A percentile compares a stretch with the other conserved stretches of the same genome.
Evolutionary conservation across 2,888 invertebrate species (phyloP).

Genomic region (Drosophila leonis): DNA sequence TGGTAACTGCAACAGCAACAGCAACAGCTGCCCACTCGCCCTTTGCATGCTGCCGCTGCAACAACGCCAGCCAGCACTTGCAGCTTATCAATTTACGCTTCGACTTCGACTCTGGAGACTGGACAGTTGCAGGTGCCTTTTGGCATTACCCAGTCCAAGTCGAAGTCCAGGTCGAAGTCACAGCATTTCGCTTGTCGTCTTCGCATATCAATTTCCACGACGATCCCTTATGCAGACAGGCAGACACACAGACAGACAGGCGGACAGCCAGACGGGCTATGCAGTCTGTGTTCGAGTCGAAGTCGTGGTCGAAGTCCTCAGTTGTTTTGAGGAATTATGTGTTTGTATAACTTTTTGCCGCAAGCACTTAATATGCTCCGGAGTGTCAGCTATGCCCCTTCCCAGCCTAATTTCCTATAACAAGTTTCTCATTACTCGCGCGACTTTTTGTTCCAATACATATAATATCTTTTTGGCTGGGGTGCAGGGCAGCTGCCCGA

Average conservation of each 20-base stretch:
- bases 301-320: constrained; percentile 32
- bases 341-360: constrained; percentile 62
- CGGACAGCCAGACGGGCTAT: background rate
- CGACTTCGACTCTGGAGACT: constrained; percentile 21
- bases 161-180: constrained; percentile 13
- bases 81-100: constrained; percentile 80
- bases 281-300: constrained; percentile 11
- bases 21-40: constrained; percentile 12
- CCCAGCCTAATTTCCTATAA: constrained; percentile 73
- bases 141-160: constrained; percentile 44
- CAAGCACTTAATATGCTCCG: constrained; percentile 52
- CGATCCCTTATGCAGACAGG: constrained; percentile 20
- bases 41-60: constrained; percentile 4
- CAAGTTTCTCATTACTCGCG: constrained; percentile 74
- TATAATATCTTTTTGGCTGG: constrained; percentile 13
- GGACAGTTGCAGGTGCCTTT: constrained; percentile 68
- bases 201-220: constrained; percentile 64
- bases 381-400: constrained; percentile 29
- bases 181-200: constrained; percentile 37
- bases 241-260: background rate
- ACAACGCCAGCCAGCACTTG: constrained; percentile 22
- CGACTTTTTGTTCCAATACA: constrained; percentile 17
- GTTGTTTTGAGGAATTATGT: constrained; percentile 71
- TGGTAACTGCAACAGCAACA: constrained; percentile 11
- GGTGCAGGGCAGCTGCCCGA: constrained; percentile 60